Base-by-base conservation (phyloP, 2,113 vertebrate species). In the Mirounga angustirostris region DNA sequence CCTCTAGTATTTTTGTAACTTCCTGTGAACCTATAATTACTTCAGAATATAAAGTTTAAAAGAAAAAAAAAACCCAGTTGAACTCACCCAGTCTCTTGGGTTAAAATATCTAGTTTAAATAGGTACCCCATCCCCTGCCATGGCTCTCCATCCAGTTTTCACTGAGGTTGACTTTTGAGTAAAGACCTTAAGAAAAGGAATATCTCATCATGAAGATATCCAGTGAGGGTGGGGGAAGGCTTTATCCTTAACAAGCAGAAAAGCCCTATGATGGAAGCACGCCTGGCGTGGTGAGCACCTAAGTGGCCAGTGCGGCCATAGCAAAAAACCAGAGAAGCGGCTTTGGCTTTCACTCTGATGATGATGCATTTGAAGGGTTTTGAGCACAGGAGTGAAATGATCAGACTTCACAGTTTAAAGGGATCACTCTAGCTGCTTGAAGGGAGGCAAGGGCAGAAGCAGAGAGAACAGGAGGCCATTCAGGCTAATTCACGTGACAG, bases 11-110 rank as follows among this genome's bases (percentile, higher is more conserved):
- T 94, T 86, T 71, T 94, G 67, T 28, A 78, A 93, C 40, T 79
- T 76, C 59, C 82, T 94, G 24, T 92, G 54, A 87, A 79, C 83
- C 63, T 81, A 1, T 73, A 79, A 76, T 71, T 89, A 94, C 86
- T 95, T 96, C 52, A 89, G 89, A 93, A 95, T 76, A 76, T 19
- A 73, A 67, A 80, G 5, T 19, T 59, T 33, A 9, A 83, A 94
- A 85, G 91, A 8, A 87, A 94, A 71, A 94, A 94, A 89, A 88
- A 26, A 63, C 4, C 80, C 2, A 28, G 19, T 95, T 71, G 43
- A 89, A 65, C 40, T 74, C 71, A 74, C 85, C 58, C 19, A 95
- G 52, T 81, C 46, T 40, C 43, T 63, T 94, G 56, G 61, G 16
- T 76, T 95, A 79, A 88, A 43, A 19, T n/a, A 54, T 4, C 16